Evolutionary conservation across 2,113 vertebrate genomes (phyloP), one percentile per base, ranked within the genome.

Genomic region (Tupaia chinensis): DNA sequence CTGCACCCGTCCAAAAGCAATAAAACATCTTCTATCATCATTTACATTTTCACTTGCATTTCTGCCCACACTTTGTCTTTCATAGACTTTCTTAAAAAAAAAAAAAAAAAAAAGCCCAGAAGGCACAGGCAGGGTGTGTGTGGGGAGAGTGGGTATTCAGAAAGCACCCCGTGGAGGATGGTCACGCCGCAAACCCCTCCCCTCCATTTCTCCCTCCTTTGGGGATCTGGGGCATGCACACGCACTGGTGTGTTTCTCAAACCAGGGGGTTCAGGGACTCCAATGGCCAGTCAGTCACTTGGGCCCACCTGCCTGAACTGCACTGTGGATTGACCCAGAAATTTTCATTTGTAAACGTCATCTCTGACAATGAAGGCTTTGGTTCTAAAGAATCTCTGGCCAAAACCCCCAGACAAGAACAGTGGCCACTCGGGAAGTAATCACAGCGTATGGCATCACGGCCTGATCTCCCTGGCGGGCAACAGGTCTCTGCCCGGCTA

Each of bases 21-120:
- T 74, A 34, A 69, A 60, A 29, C 34, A 12, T 25, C 17, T 81
- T 22, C 44, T 53, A 22, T 34, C 22, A 17, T 76, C 17, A 19
- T 81, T 90, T 93, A 60, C 25, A 94, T 78, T 87, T 27, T 88
- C 91, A 80, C 17, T n/a, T 72, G 56, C 34, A 63, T 60, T 91
- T 11, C 63, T 63, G 34, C 0, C 70, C 58, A 58, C 61, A 56
- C 32, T 87, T 79, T 76, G 4, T 22, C 29, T 63, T 78, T 13
- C 44, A 4, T 44, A 44, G 44, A 44, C 44, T 44, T 44, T 44
- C 44, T 44, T 44, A 4, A 44, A 44, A 44, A 44, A 44, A 44
- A 44, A 44, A 44, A 32, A 44, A 44, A 44, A 44, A 4, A 44
- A 44, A 44, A 44, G 44, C 44, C 44, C 44, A 44, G 44, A 4